Evolutionary conservation across 2,888 invertebrate species (phyloP), one percentile per base, ranked within the genome.

Genomic region (Calameuta filiformis): DNA sequence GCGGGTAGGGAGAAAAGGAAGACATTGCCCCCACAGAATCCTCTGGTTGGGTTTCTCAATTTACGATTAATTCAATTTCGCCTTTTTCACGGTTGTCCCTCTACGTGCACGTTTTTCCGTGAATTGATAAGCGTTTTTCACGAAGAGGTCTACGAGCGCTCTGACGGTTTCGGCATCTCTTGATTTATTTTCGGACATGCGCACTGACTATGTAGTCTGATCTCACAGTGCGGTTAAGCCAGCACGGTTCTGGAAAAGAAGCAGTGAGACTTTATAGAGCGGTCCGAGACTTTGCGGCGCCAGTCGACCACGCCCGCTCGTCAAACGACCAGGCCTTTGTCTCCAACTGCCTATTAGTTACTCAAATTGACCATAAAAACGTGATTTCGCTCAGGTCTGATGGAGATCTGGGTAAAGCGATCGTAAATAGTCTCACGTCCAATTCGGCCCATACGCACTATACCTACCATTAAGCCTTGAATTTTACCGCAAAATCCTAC

Each of bases 351-450:
- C 85, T 87, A 87, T 86, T 87, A 84, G 85, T 85, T 85, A 86
- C 85, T 85, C 85, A 86, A 89, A 89, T 89, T 86, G 88, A 83
- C 83, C 83, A 83, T 85, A 88, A 87, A 88, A 87, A 87, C 81
- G 80, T 80, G 82, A 79, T 79, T 84, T 81, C 80, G 73, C 74
- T 79, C 73, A 23, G 75, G 12, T 68, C 12, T 34, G 31, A 69
- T 34, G 71, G 71, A 71, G 71, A 71, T 71, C 71, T 33, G 37
- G 30, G 35, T 34, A 34, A 37, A 30, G 74, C 34, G 74, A 74
- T 74, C 74, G 74, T 74, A 74, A 74, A 74, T 74, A 74, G 34
- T 30, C 30, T 37, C 6, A n/a, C 35, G 12, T 37, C 30, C 74
- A 37, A 74, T 35, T 35, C 34, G 74, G 74, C n/a, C 35, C 35